Percentiles rank a stretch among this genome's conserved stretches.
Conservation (phyloP, 2,113 vertebrate species). For the Muntiacus muntjak region DNA sequence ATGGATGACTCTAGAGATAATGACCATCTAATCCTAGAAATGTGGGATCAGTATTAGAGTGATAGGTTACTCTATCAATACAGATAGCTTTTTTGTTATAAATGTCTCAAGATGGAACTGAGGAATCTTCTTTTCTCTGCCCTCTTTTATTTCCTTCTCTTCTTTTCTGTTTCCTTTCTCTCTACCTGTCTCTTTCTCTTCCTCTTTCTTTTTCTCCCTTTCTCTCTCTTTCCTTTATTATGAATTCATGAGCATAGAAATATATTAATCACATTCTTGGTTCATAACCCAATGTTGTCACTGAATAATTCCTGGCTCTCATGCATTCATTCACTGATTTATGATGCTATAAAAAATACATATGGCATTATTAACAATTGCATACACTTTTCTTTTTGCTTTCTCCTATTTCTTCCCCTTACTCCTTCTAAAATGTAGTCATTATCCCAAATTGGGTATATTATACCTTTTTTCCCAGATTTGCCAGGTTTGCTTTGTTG, state of each 20-base stretch:
- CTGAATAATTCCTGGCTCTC: not conserved
- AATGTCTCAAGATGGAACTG: not conserved
- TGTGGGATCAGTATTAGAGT: not conserved
- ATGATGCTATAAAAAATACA: not conserved
- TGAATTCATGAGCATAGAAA: not conserved
- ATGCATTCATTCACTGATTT: not conserved
- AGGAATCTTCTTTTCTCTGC: not conserved
- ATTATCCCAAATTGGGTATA: not conserved
- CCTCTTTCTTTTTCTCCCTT: not conserved
- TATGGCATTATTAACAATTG: not conserved
- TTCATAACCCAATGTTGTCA: not conserved
- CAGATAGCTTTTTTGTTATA: not conserved
- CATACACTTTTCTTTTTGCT: not conserved
- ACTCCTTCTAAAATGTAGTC: not conserved
- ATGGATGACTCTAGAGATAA: not conserved
- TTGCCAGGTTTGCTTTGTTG: not conserved
- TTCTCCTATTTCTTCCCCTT: not conserved
- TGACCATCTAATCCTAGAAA: not conserved
- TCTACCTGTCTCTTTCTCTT: not conserved
- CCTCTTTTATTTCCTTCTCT: not conserved
- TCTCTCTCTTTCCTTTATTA: not conserved
- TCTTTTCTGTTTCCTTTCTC: not conserved
- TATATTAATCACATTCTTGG: not conserved
- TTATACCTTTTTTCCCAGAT: not conserved
- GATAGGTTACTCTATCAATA: not conserved